Conservation (phyloP, 2,888 invertebrate genomes). For the Cryptocephalus moraei region DNA sequence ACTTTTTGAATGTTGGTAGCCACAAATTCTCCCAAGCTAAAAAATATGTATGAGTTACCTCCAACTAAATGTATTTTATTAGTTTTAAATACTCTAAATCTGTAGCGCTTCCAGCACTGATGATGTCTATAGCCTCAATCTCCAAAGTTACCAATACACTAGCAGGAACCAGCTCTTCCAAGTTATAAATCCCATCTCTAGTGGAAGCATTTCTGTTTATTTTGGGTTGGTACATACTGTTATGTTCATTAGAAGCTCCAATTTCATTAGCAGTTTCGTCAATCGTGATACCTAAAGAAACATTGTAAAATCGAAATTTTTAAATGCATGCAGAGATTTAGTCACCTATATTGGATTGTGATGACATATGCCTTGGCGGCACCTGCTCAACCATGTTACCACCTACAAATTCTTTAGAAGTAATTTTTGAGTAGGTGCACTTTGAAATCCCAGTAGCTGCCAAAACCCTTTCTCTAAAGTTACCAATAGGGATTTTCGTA, state of each 20-base stretch:
- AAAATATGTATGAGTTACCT: background rate
- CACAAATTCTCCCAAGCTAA: background rate
- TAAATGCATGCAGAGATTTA: too few relatives aligned
- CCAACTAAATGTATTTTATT: background rate
- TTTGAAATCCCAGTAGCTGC: slow-evolving; percentile 13
- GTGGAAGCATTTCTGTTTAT: slow-evolving; percentile 41
- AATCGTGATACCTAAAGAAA: slow-evolving; percentile 16
- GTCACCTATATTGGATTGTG: background rate
- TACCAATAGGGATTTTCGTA: slow-evolving; percentile 10
- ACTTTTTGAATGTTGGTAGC: slow-evolving; percentile 9
- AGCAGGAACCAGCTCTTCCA: slow-evolving; percentile 38
- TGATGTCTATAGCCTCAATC: slow-evolving; percentile 18
- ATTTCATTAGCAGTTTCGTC: slow-evolving; percentile 7
- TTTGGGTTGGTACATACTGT: slow-evolving; percentile 39
- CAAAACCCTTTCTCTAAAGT: slow-evolving; percentile 11
- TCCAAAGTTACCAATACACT: slow-evolving; percentile 34
- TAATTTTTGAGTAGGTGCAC: slow-evolving; percentile 13
- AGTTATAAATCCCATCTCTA: slow-evolving; percentile 40
- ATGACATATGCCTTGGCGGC: background rate
- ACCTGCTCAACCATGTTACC: slow-evolving; percentile 1
- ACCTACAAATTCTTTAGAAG: slow-evolving; percentile 9
- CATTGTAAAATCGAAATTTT: background rate
- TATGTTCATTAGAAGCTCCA: slow-evolving; percentile 22
- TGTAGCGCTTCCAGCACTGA: slow-evolving; percentile 5
- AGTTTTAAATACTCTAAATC: background rate